Percentiles rank a stretch among this genome's conserved stretches.
These are phyloP conservation scores for Hanleya hanleyi DNA, from an alignment of 2,888 invertebrate genomes.

Conservation along the genomic window DNA sequence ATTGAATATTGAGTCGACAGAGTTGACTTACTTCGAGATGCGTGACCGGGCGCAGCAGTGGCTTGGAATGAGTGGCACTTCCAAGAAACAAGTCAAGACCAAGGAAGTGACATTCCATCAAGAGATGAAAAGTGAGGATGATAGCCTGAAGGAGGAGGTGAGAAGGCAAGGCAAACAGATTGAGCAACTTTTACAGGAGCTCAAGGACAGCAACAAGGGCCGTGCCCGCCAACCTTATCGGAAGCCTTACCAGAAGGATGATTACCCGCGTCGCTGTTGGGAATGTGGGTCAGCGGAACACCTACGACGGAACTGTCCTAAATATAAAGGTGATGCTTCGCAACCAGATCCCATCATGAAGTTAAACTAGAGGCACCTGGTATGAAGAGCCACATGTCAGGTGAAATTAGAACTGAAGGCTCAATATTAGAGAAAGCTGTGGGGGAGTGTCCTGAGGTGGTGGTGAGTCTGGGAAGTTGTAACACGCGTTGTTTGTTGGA, in stretches of 20 bases:
- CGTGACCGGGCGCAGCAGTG: background rate
- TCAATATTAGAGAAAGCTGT: slow-evolving; percentile 16
- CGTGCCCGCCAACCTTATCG: no score
- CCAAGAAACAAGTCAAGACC: no score
- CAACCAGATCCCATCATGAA: background rate
- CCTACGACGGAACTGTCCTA: background rate
- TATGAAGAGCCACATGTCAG: slow-evolving; percentile 9
- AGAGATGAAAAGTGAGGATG: no score
- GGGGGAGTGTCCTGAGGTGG: slow-evolving; percentile 11
- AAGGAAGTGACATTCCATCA: no score
- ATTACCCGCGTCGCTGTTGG: background rate
- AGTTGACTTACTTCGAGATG: background rate
- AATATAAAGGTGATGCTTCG: slow-evolving; percentile 20
- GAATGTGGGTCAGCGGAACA: background rate
- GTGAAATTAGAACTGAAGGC: background rate
- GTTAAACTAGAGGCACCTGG: slow-evolving; percentile 12
- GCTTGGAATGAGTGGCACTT: background rate
- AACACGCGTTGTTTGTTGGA: slow-evolving; percentile 13
- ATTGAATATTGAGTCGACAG: background rate
- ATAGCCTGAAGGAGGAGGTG: no score
- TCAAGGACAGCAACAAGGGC: no score
- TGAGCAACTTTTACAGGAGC: no score
- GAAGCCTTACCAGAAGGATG: no score
- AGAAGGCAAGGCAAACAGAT: no score
- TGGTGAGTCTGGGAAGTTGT: background rate